Evolutionary conservation across 2,888 invertebrate genomes (phyloP), one percentile per base, ranked within the genome.

Genomic region (Drosophila heteroneura): DNA sequence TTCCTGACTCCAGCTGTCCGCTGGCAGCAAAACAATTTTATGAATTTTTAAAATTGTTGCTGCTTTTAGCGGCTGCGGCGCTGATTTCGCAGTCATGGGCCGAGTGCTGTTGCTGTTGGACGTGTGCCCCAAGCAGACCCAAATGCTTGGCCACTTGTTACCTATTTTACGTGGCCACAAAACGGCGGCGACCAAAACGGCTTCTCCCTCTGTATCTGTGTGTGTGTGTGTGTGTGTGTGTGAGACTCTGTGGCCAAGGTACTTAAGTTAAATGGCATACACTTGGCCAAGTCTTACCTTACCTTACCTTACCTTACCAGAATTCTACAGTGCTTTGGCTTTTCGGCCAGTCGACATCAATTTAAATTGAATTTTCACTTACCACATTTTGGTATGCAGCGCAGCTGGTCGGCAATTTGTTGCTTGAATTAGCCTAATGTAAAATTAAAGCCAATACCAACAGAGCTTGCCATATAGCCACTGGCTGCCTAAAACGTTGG

Each of bases 351-450:
- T 84, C 86, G 82, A 77, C 84, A 90, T 89, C 90, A 90, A 91
- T 91, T 91, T 87, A 90, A 91, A 92, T 92, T 92, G 91, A 91
- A 92, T 92, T 92, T 92, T 83, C 82, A 85, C 81, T 89, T 89
- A 86, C 89, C 83, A 69, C 66, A 63, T 79, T 76, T 85, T 85
- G 71, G 88, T 85, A 85, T 85, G 81, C 85, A 75, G 73, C 68
- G 49, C 85, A 88, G 83, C 80, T 82, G 77, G 74, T 53, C 70
- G 56, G 72, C 85, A 92, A 92, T 92, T 92, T 91, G 91, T 89
- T 77, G 81, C 85, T 84, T 89, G 83, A 90, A 91, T 91, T 91
- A 87, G 89, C 81, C 81, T 91, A 87, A 91, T 92, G 89, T 87
- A 89, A 85, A 90, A 91, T 90, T 84, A 76, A 86, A 66, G 53